Conservation (phyloP, 1,140 invertebrate genomes). For the Euschistus heros region DNA sequence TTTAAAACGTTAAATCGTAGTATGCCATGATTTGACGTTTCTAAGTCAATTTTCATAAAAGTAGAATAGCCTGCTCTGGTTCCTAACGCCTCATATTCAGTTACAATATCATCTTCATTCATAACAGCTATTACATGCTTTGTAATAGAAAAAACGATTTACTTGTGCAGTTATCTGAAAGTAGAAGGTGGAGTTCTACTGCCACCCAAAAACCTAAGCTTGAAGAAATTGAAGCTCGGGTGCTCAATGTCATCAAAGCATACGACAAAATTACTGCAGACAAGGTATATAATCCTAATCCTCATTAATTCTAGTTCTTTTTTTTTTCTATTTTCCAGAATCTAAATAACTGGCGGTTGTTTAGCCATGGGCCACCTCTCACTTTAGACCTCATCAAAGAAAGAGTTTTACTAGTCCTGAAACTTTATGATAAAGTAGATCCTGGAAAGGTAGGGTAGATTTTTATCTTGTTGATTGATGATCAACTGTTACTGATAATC, state of each 20-base stretch:
- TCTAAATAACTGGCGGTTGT: conserved; percentile 47
- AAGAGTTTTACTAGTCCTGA: conserved; percentile 83
- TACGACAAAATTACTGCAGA: conserved; percentile 68
- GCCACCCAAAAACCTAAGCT: conserved; percentile 7
- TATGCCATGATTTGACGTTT: no score
- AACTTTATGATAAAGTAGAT: conserved; percentile 93
- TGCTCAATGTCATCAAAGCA: conserved; percentile 62
- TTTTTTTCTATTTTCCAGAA: conserved; percentile 51
- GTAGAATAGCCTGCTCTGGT: not conserved
- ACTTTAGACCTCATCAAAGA: conserved; percentile 71
- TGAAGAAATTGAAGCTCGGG: conserved; percentile 54
- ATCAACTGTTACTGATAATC: not conserved
- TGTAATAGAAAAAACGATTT: not conserved
- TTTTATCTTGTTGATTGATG: not conserved
- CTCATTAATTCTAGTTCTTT: conserved; percentile 30
- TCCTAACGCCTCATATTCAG: not conserved
- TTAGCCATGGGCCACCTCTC: conserved; percentile 52
- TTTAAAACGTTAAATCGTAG: no score
- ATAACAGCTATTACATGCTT: not conserved
- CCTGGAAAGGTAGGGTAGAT: conserved; percentile 66
- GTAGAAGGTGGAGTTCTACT: conserved; percentile 4
- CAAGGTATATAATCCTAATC: conserved; percentile 52
- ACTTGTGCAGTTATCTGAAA: conserved; percentile 9
- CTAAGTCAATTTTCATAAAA: no score
- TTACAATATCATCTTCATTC: not conserved